phyloP scores from a whole-genome alignment of 2,797 vertebrate species.

The Hoplostethus atlanticus region DNA sequence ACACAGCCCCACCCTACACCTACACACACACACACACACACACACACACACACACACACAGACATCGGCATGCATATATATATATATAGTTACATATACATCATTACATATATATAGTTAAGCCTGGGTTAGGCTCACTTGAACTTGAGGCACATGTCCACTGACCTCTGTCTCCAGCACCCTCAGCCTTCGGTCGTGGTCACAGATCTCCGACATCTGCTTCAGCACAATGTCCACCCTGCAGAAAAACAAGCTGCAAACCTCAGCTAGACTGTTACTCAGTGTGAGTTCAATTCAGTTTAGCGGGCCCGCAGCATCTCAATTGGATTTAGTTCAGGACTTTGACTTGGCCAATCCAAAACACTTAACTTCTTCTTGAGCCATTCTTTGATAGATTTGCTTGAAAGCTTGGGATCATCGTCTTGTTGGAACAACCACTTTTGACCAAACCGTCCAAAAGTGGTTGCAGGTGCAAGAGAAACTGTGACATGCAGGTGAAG shows the following conservation, averaged over 20 bases:
- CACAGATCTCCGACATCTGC: constrained; percentile 85
- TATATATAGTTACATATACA: not conserved
- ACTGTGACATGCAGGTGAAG: no score
- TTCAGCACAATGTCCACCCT: constrained; percentile 89
- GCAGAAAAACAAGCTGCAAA: constrained; percentile 28
- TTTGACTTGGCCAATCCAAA: no score
- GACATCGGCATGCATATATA: constrained; percentile 6
- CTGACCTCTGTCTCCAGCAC: constrained; percentile 87
- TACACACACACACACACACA: constrained; percentile 6
- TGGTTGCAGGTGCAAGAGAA: no score
- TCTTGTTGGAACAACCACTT: no score
- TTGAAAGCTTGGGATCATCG: no score
- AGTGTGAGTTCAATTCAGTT: not conserved
- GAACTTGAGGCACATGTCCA: not conserved
- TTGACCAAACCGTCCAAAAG: no score
- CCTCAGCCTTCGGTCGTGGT: constrained; percentile 85
- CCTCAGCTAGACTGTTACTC: constrained; percentile 6
- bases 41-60: not conserved
- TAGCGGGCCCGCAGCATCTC: not conserved
- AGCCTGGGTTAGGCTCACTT: not conserved
- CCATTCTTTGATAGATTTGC: no score
- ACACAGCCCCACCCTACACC: constrained; percentile 18
- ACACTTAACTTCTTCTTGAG: no score
- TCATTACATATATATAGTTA: no score
- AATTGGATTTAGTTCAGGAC: no score